These are phyloP conservation scores for Periplaneta americana DNA, from an alignment of 1,140 invertebrate genomes.

Conservation along the genomic window DNA sequence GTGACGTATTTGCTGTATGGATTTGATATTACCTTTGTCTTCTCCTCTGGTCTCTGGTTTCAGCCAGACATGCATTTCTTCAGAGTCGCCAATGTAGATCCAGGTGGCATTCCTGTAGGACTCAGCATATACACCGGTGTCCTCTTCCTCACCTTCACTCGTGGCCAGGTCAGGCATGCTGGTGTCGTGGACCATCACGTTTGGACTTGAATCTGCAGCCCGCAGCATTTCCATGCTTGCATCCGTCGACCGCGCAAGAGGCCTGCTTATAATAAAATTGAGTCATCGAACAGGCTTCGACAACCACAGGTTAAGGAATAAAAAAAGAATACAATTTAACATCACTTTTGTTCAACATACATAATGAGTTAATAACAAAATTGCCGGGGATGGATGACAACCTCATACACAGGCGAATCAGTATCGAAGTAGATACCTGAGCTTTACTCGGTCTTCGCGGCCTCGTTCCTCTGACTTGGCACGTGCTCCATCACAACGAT, in stretches of 20 bases:
- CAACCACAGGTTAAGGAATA: too few species aligned
- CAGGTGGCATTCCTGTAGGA: constrained; percentile 64
- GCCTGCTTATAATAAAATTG: background rate
- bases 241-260: constrained; percentile 51
- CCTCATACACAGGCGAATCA: too few species aligned
- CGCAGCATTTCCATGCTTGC: constrained; percentile 66
- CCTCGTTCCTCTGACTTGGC: constrained; percentile 29
- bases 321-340: too few species aligned
- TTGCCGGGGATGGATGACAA: too few species aligned
- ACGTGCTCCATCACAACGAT: constrained; percentile 17
- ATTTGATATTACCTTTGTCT: constrained; percentile 12
- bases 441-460: constrained; percentile 12
- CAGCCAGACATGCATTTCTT: constrained; percentile 63
- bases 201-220: constrained; percentile 55
- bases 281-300: background rate
- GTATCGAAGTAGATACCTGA: too few species aligned
- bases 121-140: constrained; percentile 52
- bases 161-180: constrained; percentile 23
- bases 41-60: constrained; percentile 39
- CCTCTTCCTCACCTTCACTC: constrained; percentile 26
- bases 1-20: too few species aligned
- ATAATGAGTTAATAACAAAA: too few species aligned
- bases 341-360: too few species aligned
- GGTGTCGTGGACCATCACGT: constrained; percentile 41
- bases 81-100: constrained; percentile 69